These are phyloP conservation scores for Phataginus tricuspis DNA, from an alignment of 2,797 vertebrate genomes.

Conservation along the genomic window DNA sequence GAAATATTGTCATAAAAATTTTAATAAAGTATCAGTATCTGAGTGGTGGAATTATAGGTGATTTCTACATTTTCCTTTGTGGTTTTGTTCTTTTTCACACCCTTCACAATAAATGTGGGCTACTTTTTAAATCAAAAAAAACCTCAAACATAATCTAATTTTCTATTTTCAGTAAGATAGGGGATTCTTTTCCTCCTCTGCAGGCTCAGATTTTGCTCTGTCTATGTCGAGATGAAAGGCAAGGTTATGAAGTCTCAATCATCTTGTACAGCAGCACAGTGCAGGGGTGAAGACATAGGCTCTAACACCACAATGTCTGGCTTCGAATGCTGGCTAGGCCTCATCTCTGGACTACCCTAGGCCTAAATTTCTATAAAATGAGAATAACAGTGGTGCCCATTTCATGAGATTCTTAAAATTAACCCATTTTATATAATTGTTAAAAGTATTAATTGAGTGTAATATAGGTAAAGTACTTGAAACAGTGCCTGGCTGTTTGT, in stretches of 20 bases:
- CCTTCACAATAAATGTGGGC: not conserved
- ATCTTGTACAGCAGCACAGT: too few relatives aligned
- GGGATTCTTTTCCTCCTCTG: not conserved
- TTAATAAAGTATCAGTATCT: not conserved
- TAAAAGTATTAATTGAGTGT: not conserved
- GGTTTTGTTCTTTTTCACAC: not conserved
- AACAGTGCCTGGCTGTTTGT: not conserved
- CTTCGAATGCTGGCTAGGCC: not conserved
- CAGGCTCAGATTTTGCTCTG: not conserved
- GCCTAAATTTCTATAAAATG: not conserved
- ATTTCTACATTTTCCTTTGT: not conserved
- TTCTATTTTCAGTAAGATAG: not conserved
- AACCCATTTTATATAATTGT: not conserved
- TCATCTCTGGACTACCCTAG: not conserved
- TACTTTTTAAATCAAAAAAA: not conserved
- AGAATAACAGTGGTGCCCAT: not conserved
- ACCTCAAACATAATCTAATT: not conserved
- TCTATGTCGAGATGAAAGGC: not conserved
- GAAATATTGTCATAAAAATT: not conserved
- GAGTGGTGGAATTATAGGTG: not conserved
- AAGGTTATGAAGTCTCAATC: not conserved
- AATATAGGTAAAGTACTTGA: not conserved
- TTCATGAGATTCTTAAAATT: not conserved
- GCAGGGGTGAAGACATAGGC: not conserved
- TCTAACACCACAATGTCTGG: not conserved